Base-by-base conservation (phyloP, 2,113 vertebrate genomes). In the Rhinichthys klamathensis region DNA sequence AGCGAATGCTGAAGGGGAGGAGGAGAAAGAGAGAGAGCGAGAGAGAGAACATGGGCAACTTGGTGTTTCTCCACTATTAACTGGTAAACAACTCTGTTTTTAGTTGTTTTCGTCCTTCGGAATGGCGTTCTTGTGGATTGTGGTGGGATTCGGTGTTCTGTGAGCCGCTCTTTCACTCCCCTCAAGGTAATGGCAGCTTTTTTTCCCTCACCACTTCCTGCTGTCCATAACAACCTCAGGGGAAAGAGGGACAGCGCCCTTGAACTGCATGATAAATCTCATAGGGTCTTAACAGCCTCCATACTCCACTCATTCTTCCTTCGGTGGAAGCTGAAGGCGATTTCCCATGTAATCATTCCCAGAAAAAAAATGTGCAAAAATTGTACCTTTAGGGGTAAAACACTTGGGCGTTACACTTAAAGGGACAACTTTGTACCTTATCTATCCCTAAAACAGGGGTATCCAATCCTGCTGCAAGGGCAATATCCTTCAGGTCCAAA, bases 11-110 rank as follows among this genome's bases (percentile, higher is more conserved):
- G 16, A 88, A 72, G 84, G 25, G 63, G 79, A 65, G 32, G 35
- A 30, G 67, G 58, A 61, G 27, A 67, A 13, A n/a, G 30, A 13
- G n/a, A 56, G 21, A 69, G 60, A 87, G 80, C n/a, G n/a, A 80
- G 75, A 81, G 83, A 86, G 73, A 76, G 88, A 80, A 30, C 44
- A 80, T 76, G 72, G 79, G 70, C 32, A 87, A 77, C 72, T 78
- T 86, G 60, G 44, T 83, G 75, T 90, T 90, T 87, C 84, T 81
- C 86, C 88, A 54, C 85, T 87, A 90, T 93, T 92, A 92, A 91
- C 90, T 92, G 91, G 94, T 95, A 95, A 95, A 95, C 93, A 93
- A 94, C 92, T 87, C 90, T 92, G 89, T 88, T 89, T 89, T 87
- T 83, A 90, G 84, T 85, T 90, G 89, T 90, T 90, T 89, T 89